These are phyloP conservation scores for Mercenaria mercenaria DNA, from an alignment of 1,140 invertebrate species.

Conservation along the genomic window DNA sequence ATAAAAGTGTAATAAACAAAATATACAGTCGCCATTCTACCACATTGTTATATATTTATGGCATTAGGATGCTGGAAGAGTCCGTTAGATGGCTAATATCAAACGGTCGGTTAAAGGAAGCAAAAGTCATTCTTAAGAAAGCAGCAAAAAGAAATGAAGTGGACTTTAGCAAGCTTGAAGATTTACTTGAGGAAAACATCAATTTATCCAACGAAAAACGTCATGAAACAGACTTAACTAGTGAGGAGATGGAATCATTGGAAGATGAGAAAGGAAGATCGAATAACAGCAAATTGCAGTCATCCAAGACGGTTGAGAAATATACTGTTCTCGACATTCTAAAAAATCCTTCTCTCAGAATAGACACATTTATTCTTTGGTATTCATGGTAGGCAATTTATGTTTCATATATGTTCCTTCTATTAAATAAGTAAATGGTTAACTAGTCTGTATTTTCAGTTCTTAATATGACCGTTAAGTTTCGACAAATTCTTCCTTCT, in stretches of 20 bases:
- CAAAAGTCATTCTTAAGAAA: slow-evolving; percentile 70
- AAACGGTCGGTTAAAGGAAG: slow-evolving; percentile 69
- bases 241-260: not conserved
- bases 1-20: too few species aligned
- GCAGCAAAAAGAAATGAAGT: slow-evolving; percentile 74
- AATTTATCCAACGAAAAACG: not conserved
- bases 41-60: too few species aligned
- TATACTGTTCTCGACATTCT: slow-evolving; percentile 62
- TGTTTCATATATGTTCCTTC: too few species aligned
- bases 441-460: too few species aligned
- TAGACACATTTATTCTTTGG: slow-evolving; percentile 63
- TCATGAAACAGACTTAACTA: too few species aligned
- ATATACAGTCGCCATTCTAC: too few species aligned
- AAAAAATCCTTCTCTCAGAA: slow-evolving; percentile 39
- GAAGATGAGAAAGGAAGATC: not conserved
- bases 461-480: too few species aligned
- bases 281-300: not conserved
- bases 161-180: slow-evolving; percentile 51
- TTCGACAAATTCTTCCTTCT: too few species aligned
- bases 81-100: slow-evolving; percentile 78
- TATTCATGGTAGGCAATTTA: slow-evolving; percentile 44
- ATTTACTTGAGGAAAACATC: not conserved
- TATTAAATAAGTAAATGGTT: too few species aligned
- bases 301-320: not conserved
- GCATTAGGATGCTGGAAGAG: slow-evolving; percentile 76